phyloP scores from a whole-genome alignment of 64 coral and sea anemone species.

The Stichodactyla mertensii region DNA sequence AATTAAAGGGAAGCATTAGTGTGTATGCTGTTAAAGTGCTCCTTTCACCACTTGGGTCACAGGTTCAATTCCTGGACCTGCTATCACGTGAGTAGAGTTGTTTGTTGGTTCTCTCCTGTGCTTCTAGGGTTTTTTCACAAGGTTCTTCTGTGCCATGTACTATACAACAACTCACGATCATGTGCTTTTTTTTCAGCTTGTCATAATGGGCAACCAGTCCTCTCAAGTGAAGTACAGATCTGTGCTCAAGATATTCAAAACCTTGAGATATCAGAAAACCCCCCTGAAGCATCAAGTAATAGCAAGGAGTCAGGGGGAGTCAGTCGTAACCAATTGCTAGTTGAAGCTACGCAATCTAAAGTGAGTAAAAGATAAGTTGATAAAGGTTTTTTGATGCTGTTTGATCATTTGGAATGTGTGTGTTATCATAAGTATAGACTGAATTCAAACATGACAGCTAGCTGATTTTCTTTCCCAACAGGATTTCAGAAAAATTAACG shows the following conservation, averaged over 20 bases:
- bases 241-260: slow-evolving; percentile 6
- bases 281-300: background rate
- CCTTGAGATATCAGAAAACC: background rate
- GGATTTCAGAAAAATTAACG: no score
- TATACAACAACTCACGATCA: background rate
- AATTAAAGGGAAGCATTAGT: no score
- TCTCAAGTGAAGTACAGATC: slow-evolving; percentile 13
- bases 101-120: no score
- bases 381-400: background rate
- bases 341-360: background rate
- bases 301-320: background rate
- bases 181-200: background rate
- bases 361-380: background rate
- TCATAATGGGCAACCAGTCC: background rate
- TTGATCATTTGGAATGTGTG: background rate
- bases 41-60: no score
- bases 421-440: no score
- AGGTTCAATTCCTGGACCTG: no score
- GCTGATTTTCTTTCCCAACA: no score
- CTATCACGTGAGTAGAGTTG: no score
- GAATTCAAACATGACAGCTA: no score
- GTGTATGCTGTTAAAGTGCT: no score
- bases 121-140: no score
- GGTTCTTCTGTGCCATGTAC: no score
- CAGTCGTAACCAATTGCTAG: background rate